A percentile compares a stretch with the other conserved stretches of the same genome.
phyloP scores from a whole-genome alignment of 2,797 vertebrate species.

The Spheniscus humboldti region DNA sequence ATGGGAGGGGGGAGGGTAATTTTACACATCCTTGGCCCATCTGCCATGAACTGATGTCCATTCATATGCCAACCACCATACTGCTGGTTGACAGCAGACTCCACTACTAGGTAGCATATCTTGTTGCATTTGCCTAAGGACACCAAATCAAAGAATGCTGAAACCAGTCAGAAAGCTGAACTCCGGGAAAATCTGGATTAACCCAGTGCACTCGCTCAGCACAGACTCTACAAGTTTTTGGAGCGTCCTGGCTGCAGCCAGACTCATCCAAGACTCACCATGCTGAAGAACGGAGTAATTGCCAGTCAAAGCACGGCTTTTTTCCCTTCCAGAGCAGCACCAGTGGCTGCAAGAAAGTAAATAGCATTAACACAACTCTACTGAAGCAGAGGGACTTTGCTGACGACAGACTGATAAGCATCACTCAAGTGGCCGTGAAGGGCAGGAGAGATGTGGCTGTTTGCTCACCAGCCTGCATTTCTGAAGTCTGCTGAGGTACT shows the following conservation, averaged over 20 bases:
- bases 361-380: background rate
- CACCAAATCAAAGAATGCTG: background rate
- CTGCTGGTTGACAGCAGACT: background rate
- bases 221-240: background rate
- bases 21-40: background rate
- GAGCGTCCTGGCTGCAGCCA: background rate
- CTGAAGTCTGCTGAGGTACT: background rate
- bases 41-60: background rate
- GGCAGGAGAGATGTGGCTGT: background rate
- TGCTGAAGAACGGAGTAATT: background rate
- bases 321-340: background rate
- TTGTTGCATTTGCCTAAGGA: background rate
- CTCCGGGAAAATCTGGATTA: background rate
- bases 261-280: background rate
- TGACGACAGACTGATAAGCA: background rate
- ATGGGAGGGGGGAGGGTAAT: background rate
- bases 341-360: background rate
- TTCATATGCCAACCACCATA: background rate
- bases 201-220: background rate
- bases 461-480: background rate
- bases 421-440: background rate
- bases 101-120: background rate
- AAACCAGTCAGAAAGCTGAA: background rate
- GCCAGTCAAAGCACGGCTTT: background rate
- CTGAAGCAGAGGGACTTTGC: background rate